Percentiles rank a stretch among this genome's conserved stretches.
These are phyloP conservation scores for Epistrophe grossulariae DNA, from an alignment of 2,888 invertebrate genomes.

Conservation along the genomic window DNA sequence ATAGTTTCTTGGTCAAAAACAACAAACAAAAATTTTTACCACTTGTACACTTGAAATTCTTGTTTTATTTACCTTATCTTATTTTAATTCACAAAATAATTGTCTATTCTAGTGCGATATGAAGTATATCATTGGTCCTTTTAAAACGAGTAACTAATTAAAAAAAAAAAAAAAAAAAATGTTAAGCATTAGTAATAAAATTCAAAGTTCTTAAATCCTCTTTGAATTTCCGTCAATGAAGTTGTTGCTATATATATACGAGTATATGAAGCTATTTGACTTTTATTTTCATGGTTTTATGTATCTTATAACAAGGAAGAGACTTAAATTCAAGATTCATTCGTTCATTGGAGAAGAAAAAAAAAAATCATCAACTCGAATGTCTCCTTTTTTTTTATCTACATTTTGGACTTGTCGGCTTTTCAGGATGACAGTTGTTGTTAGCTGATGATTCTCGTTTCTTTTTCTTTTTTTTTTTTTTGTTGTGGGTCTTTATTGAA, in stretches of 20 bases:
- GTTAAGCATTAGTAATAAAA: background rate
- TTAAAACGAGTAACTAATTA: background rate
- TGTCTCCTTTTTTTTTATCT: background rate
- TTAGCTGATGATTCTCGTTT: background rate
- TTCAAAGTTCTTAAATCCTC: background rate
- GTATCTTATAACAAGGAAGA: background rate
- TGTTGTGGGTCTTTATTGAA: background rate
- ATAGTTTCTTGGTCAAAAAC: too few relatives aligned
- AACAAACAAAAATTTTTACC: too few relatives aligned
- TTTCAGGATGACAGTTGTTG: constrained; percentile 42
- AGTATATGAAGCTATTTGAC: background rate
- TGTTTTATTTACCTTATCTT: background rate
- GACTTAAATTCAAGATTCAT: background rate
- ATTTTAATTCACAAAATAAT: background rate
- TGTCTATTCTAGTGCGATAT: background rate
- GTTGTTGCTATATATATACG: background rate
- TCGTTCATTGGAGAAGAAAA: background rate
- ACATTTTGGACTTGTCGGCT: constrained; percentile 33
- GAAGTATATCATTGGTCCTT: background rate
- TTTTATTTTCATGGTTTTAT: constrained; percentile 16
- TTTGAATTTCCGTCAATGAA: constrained; percentile 1
- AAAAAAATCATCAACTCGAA: constrained; percentile 35
- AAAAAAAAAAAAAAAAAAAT: background rate
- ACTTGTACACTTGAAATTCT: too few relatives aligned
- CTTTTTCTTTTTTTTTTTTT: background rate